Percentiles rank a stretch among this genome's conserved stretches.
Evolutionary conservation across 2,888 invertebrate species (phyloP).

Genomic region (Nomada flava): DNA sequence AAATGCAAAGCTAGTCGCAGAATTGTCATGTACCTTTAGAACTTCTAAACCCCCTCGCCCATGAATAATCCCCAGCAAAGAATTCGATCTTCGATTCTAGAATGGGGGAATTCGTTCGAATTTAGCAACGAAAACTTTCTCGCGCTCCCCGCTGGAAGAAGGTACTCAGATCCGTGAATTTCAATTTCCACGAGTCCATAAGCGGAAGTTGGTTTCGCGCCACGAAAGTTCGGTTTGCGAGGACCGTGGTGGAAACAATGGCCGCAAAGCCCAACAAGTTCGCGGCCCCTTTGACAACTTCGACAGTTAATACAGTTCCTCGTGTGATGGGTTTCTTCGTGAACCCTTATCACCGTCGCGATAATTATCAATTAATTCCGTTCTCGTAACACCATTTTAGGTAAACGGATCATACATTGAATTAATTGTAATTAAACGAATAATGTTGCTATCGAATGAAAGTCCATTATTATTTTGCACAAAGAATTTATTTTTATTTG

Average conservation of each 20-base stretch:
- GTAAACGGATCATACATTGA: not conserved
- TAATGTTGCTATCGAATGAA: too few relatives aligned
- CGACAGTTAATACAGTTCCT: slow-evolving; percentile 66
- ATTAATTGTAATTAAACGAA: too few relatives aligned
- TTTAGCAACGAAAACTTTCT: slow-evolving; percentile 13
- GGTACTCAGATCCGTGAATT: slow-evolving; percentile 52
- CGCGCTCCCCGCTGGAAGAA: slow-evolving; percentile 17
- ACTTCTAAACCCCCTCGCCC: not conserved
- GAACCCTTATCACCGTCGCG: slow-evolving; percentile 25
- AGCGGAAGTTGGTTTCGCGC: slow-evolving; percentile 52
- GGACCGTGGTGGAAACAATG: slow-evolving; percentile 61
- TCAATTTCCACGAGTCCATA: slow-evolving; percentile 68
- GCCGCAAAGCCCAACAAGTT: slow-evolving; percentile 60
- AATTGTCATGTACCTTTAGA: not conserved
- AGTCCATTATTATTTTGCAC: too few relatives aligned
- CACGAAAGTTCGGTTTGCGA: slow-evolving; percentile 40
- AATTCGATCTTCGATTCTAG: slow-evolving; percentile 19
- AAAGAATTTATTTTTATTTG: too few relatives aligned
- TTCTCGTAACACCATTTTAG: too few relatives aligned
- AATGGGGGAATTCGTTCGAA: not conserved
- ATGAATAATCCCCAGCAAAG: not conserved
- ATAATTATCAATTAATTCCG: slow-evolving; percentile 39
- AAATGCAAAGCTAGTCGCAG: not conserved
- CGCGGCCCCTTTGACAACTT: slow-evolving; percentile 68
- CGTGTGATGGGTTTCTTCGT: slow-evolving; percentile 18